phyloP scores from a whole-genome alignment of 2,113 vertebrate genomes.

The Siniperca chuatsi region DNA sequence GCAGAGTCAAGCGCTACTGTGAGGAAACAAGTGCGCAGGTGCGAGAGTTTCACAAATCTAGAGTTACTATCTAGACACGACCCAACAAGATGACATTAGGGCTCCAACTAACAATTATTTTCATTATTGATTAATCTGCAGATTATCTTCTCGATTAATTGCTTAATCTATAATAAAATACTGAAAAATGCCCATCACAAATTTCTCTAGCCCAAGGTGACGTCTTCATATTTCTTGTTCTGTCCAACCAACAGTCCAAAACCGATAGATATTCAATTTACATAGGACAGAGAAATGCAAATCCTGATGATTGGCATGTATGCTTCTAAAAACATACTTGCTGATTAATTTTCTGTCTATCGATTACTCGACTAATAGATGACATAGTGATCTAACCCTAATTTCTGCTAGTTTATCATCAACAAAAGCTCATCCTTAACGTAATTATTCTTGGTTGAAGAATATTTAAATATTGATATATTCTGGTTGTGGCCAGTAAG shows the following conservation, averaged over 20 bases:
- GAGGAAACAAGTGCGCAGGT: too few species aligned
- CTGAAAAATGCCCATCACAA: background rate
- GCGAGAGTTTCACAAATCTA: too few species aligned
- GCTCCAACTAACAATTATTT: too few species aligned
- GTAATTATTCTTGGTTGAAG: too few species aligned
- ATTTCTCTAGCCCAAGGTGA: background rate
- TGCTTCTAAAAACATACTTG: too few species aligned
- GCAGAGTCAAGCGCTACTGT: too few species aligned
- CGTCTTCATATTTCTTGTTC: background rate
- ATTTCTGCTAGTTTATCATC: background rate
- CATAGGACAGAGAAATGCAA: background rate
- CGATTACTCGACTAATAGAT: too few species aligned
- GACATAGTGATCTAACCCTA: background rate
- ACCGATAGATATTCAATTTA: background rate
- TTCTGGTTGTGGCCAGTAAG: background rate
- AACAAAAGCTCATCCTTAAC: background rate
- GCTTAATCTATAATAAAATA: background rate
- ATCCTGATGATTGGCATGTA: background rate
- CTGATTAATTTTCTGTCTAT: too few species aligned
- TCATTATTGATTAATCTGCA: background rate
- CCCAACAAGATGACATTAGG: too few species aligned
- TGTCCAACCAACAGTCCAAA: background rate
- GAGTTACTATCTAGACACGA: too few species aligned
- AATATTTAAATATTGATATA: background rate
- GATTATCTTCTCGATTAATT: background rate